phyloP scores from a whole-genome alignment of 2,113 vertebrate genomes.

The Oncorhynchus kisutch region DNA sequence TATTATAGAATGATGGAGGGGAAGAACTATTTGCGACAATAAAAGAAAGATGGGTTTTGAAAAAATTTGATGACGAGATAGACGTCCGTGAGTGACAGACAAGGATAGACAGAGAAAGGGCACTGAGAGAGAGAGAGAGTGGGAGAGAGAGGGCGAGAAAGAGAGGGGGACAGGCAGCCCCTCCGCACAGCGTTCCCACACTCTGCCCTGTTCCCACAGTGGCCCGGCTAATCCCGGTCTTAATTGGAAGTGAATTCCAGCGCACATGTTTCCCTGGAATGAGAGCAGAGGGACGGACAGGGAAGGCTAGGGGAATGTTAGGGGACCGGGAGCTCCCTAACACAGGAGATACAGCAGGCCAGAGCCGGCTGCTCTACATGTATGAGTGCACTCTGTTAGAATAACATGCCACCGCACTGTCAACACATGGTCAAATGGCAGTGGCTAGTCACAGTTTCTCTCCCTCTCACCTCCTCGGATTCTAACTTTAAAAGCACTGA shows the following conservation, averaged over 20 bases:
- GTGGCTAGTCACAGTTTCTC: conserved; percentile 8
- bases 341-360: conserved; percentile 44
- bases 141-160: conserved; percentile 23
- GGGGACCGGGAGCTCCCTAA: conserved; percentile 29
- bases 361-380: conserved; percentile 49
- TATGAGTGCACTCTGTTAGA: conserved; percentile 56
- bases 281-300: conserved; percentile 46
- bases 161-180: conserved; percentile 43
- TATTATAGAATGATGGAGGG: conserved; percentile 37
- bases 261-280: conserved; percentile 68
- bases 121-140: conserved; percentile 55
- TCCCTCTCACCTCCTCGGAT: not conserved
- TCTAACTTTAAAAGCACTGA: not conserved
- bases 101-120: conserved; percentile 51
- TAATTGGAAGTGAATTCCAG: conserved; percentile 81
- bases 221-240: conserved; percentile 77
- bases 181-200: conserved; percentile 71
- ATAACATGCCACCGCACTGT: conserved; percentile 53
- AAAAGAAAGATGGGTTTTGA: conserved; percentile 11
- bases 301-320: conserved; percentile 16
- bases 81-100: conserved; percentile 22
- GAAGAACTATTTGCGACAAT: conserved; percentile 5
- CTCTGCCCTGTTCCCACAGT: conserved; percentile 75
- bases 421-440: conserved; percentile 51
- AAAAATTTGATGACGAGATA: not conserved